Conservation (phyloP, 2,888 invertebrate genomes). For the Erebia aethiops region DNA sequence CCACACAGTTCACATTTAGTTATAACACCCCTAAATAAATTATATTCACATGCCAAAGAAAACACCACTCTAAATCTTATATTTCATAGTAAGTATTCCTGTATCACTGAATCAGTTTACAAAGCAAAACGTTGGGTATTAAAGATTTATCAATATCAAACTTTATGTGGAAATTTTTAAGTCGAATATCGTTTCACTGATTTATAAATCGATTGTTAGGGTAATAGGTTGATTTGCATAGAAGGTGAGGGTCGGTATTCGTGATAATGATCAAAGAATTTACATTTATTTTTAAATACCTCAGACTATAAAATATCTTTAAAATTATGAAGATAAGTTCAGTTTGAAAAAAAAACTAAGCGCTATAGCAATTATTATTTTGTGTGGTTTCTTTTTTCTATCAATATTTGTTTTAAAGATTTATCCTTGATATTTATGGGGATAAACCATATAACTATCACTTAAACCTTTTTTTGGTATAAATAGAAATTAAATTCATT, state of each 20-base stretch:
- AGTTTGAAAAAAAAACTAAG: not conserved
- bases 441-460: not conserved
- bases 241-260: slow-evolving; percentile 39
- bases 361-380: too few relatives aligned
- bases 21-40: not conserved
- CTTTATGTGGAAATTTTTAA: slow-evolving; percentile 6
- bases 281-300: slow-evolving; percentile 6
- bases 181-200: slow-evolving; percentile 6
- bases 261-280: slow-evolving; percentile 18
- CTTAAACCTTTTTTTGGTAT: not conserved
- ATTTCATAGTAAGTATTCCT: not conserved
- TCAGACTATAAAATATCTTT: not conserved
- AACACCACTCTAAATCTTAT: not conserved
- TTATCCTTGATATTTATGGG: not conserved
- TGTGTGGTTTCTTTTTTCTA: too few relatives aligned
- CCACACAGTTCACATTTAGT: slow-evolving; percentile 23
- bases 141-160: slow-evolving; percentile 5
- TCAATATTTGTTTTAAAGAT: too few relatives aligned
- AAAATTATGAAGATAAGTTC: too few relatives aligned
- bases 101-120: not conserved
- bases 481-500: not conserved
- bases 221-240: slow-evolving; percentile 65
- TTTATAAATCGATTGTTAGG: slow-evolving; percentile 33
- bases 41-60: slow-evolving; percentile 9
- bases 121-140: not conserved